phyloP scores from a whole-genome alignment of 2,888 invertebrate genomes.

The Tromatobia lineatoria region DNA sequence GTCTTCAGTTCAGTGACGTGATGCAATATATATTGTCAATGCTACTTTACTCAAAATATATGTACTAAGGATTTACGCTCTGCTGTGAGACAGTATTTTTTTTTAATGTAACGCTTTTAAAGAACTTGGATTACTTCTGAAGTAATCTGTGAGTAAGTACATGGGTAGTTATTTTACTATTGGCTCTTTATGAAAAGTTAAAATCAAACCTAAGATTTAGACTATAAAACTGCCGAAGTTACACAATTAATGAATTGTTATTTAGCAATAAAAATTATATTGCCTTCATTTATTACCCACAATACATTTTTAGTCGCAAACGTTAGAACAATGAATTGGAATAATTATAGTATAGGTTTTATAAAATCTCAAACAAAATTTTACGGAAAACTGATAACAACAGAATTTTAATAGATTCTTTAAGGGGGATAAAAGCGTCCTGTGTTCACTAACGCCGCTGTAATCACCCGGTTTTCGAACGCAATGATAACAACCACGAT shows the following conservation, averaged over 20 bases:
- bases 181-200: background rate
- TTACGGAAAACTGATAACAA: background rate
- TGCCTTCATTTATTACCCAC: background rate
- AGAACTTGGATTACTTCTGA: no score
- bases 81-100: background rate
- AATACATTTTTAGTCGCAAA: background rate
- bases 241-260: background rate
- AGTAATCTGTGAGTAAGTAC: no score
- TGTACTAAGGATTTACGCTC: background rate
- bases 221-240: background rate
- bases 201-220: background rate
- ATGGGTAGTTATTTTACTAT: no score
- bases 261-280: background rate
- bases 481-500: slow-evolving; percentile 24
- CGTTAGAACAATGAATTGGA: background rate
- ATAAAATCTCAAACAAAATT: background rate
- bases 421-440: background rate
- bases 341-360: background rate
- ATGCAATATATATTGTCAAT: slow-evolving; percentile 16
- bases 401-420: background rate
- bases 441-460: background rate
- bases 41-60: background rate
- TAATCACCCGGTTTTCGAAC: background rate
- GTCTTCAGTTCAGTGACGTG: no score
- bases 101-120: no score